Evolutionary conservation across 2,797 vertebrate species (phyloP).

Genomic region (Mergus octosetaceus): DNA sequence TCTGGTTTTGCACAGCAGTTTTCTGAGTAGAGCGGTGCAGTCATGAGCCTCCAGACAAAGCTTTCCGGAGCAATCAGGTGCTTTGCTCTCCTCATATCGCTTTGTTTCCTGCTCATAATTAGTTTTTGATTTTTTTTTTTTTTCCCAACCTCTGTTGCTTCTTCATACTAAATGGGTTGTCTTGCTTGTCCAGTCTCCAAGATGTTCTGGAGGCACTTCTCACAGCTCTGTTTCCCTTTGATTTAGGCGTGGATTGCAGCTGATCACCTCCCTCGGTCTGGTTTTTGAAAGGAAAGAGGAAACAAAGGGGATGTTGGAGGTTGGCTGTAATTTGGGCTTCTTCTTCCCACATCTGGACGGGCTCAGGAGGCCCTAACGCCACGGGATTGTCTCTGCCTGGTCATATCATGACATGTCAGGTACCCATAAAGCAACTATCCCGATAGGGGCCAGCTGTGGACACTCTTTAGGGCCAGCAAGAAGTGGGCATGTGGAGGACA

Average conservation of each 20-base stretch:
- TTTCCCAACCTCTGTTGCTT: not conserved
- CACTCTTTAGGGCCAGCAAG: not conserved
- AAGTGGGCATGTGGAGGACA: rapidly evolving
- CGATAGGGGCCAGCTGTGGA: not conserved
- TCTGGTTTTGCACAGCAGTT: not conserved
- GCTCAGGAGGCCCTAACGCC: not conserved
- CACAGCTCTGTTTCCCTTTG: rapidly evolving
- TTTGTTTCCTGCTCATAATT: not conserved
- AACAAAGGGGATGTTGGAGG: not conserved
- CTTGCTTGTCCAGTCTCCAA: not conserved
- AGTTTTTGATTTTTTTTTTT: not conserved
- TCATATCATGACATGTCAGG: not conserved
- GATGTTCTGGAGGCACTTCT: not conserved
- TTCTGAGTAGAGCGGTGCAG: rapidly evolving
- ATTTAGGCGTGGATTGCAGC: not conserved
- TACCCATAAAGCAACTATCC: not conserved
- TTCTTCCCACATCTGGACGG: not conserved
- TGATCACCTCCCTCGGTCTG: not conserved
- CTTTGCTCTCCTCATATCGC: not conserved
- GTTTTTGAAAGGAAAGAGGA: not conserved
- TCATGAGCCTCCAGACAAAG: not conserved
- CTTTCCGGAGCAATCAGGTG: not conserved
- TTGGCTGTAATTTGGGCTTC: not conserved
- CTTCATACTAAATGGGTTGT: not conserved
- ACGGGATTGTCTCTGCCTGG: not conserved